Conservation (phyloP, 1,140 invertebrate genomes). For the Goniozus legneri region DNA sequence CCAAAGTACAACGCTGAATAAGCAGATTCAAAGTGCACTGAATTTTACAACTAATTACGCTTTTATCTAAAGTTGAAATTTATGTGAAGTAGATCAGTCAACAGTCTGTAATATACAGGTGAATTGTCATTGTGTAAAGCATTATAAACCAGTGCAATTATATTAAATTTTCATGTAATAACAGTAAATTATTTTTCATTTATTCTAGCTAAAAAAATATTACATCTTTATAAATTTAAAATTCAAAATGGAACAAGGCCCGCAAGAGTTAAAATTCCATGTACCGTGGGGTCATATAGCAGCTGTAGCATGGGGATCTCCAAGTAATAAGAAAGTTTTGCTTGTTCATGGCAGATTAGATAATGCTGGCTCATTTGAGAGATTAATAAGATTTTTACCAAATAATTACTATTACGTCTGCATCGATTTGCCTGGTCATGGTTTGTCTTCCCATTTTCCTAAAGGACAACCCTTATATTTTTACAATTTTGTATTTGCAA, state of each 20-base stretch:
- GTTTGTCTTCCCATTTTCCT: slow-evolving; percentile 62
- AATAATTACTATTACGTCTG: slow-evolving; percentile 56
- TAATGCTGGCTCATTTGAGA: slow-evolving; percentile 66
- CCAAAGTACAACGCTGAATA: too few species aligned
- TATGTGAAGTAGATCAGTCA: too few species aligned
- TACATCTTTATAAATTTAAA: too few species aligned
- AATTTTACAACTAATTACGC: too few species aligned
- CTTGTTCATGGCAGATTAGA: slow-evolving; percentile 63
- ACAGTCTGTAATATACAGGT: too few species aligned
- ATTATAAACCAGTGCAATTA: too few species aligned
- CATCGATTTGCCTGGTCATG: slow-evolving; percentile 70
- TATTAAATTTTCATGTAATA: too few species aligned
- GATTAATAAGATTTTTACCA: slow-evolving; percentile 60
- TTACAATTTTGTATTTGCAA: slow-evolving; percentile 50
- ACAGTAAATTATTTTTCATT: too few species aligned
- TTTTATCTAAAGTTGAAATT: too few species aligned
- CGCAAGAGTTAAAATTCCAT: slow-evolving; percentile 18
- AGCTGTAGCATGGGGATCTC: slow-evolving; percentile 64
- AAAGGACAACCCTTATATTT: slow-evolving; percentile 50
- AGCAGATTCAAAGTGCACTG: too few species aligned
- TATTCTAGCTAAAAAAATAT: too few species aligned
- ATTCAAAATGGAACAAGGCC: background rate
- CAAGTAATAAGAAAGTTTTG: slow-evolving; percentile 54
- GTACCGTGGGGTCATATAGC: slow-evolving; percentile 48
- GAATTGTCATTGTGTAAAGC: too few species aligned